Percentiles rank a stretch among this genome's conserved stretches.
phyloP scores from a whole-genome alignment of 1,140 invertebrate species.

The Drosophila ohnishii region DNA sequence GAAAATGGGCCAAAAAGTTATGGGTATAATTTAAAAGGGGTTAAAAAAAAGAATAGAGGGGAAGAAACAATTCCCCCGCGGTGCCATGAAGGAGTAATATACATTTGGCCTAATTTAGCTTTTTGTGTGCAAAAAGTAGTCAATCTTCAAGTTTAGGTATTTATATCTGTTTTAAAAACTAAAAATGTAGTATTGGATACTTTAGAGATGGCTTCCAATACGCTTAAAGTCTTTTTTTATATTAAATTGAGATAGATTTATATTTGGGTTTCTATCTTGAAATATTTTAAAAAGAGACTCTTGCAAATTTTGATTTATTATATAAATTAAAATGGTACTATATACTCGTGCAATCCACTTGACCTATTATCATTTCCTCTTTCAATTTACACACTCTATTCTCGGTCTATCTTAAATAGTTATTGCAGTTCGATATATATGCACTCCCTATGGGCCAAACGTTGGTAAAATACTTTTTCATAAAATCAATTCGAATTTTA shows the following conservation, averaged over 20 bases:
- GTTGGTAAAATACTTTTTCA: constrained; percentile 56
- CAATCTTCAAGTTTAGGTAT: not conserved
- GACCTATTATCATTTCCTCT: constrained; percentile 14
- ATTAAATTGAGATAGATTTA: not conserved
- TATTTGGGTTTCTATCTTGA: not conserved
- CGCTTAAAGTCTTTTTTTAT: too few relatives aligned
- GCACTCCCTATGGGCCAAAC: constrained; percentile 37
- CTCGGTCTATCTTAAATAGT: not conserved
- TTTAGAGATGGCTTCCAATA: too few relatives aligned
- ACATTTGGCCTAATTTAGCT: constrained; percentile 5
- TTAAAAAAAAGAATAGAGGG: not conserved
- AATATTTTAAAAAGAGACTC: not conserved
- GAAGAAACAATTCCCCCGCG: constrained; percentile 3
- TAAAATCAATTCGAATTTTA: constrained; percentile 67
- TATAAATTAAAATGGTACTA: not conserved
- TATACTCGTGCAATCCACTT: constrained; percentile 5
- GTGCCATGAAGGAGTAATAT: constrained; percentile 12
- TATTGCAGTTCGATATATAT: constrained; percentile 22
- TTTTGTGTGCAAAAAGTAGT: constrained; percentile 2
- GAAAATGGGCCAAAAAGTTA: constrained; percentile 78
- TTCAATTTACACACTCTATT: constrained; percentile 18
- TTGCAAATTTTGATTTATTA: not conserved
- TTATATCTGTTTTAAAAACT: too few relatives aligned
- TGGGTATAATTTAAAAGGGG: constrained; percentile 65
- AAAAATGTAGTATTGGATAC: too few relatives aligned